These are phyloP conservation scores for Sthenelais limicola DNA, from an alignment of 2,888 invertebrate species.

Conservation along the genomic window DNA sequence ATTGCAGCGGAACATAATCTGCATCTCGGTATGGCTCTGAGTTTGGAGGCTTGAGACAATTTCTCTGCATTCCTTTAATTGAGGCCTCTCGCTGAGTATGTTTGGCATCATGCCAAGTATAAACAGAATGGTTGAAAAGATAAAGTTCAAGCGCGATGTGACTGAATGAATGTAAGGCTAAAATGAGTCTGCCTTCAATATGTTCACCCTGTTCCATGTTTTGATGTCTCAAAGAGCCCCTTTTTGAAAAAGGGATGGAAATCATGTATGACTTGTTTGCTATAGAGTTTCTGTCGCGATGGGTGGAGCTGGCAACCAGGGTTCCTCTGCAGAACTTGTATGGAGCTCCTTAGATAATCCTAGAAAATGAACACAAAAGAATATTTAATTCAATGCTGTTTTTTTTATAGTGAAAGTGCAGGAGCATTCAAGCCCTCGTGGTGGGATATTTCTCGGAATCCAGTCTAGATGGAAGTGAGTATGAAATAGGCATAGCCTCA, in stretches of 20 bases:
- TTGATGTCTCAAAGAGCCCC: constrained; percentile 67
- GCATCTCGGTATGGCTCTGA: no score
- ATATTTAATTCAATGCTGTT: background rate
- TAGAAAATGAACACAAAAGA: constrained; percentile 47
- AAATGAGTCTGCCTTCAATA: background rate
- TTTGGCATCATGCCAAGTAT: no score
- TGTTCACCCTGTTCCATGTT: constrained; percentile 58
- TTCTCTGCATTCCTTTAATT: no score
- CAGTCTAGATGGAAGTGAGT: no score
- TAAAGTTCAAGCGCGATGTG: background rate
- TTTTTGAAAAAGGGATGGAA: constrained; percentile 68
- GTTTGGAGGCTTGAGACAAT: no score
- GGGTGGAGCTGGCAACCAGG: constrained; percentile 63
- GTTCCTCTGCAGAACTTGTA: constrained; percentile 61
- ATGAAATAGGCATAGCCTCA: no score
- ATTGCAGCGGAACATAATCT: no score
- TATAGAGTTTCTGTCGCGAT: constrained; percentile 57
- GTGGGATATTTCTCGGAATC: background rate
- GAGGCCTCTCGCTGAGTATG: no score
- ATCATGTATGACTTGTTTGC: constrained; percentile 65
- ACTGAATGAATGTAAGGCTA: background rate
- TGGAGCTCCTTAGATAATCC: constrained; percentile 59
- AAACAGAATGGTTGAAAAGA: no score
- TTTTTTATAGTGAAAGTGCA: background rate
- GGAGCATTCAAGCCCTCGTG: background rate